These are phyloP conservation scores for Bellardia pandia DNA, from an alignment of 2,888 invertebrate genomes.

Conservation along the genomic window DNA sequence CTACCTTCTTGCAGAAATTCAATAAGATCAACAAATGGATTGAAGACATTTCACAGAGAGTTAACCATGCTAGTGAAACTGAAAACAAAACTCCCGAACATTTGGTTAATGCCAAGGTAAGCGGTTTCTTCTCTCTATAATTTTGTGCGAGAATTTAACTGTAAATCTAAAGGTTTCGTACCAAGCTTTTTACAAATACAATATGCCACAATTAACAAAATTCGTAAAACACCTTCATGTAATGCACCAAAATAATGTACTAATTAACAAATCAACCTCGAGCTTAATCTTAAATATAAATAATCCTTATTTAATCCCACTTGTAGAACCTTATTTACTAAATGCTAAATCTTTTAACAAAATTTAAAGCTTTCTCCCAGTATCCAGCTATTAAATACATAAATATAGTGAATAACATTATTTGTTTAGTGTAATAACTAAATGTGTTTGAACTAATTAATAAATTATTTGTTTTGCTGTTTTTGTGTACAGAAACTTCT, in stretches of 20 bases:
- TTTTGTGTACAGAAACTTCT: conserved; percentile 85
- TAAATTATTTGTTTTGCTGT: background rate
- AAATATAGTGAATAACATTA: background rate
- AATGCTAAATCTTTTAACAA: conserved; percentile 37
- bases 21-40: conserved; percentile 91
- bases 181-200: conserved; percentile 40
- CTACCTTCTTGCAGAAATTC: conserved; percentile 90
- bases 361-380: conserved; percentile 26
- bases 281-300: background rate
- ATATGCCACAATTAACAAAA: conserved; percentile 59
- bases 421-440: background rate
- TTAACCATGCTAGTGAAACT: conserved; percentile 88
- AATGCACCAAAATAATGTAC: conserved; percentile 36
- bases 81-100: conserved; percentile 92
- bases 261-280: conserved; percentile 22
- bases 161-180: conserved; percentile 39
- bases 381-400: conserved; percentile 15
- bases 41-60: conserved; percentile 88
- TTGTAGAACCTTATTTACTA: conserved; percentile 13
- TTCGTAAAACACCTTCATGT: conserved; percentile 54
- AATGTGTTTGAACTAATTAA: conserved; percentile 17
- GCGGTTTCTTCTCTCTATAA: conserved; percentile 75
- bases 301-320: background rate
- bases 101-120: conserved; percentile 90
- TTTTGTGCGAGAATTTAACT: conserved; percentile 31